Evolutionary conservation across 92 coral and sea anemone species (phyloP).

Genomic region (Phenganax marumi): DNA sequence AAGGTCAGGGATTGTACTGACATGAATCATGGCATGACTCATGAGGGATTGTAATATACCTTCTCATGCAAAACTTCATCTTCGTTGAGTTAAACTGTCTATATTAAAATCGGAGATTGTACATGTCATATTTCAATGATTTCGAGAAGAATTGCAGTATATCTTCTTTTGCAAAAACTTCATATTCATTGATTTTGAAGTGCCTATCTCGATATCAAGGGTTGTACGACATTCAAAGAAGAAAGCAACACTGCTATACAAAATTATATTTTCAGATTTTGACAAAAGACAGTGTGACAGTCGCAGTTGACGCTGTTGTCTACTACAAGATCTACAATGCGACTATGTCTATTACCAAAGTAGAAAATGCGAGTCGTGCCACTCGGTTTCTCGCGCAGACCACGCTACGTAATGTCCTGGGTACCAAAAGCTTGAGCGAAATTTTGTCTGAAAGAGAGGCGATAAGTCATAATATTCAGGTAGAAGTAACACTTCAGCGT

Average conservation of each 20-base stretch:
- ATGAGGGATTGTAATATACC: no score
- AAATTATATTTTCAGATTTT: conserved; percentile 56
- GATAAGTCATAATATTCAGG: conserved; percentile 86
- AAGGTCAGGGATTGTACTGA: no score
- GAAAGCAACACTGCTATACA: neutral
- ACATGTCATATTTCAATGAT: no score
- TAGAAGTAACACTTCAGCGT: neutral
- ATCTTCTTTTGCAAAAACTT: no score
- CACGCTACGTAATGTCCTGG: conserved; percentile 87
- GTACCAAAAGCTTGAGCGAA: conserved; percentile 78
- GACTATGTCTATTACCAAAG: conserved; percentile 90
- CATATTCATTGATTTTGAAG: no score
- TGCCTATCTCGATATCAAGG: no score
- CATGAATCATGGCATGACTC: no score
- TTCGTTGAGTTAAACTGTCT: no score
- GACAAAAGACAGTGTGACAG: conserved; percentile 97
- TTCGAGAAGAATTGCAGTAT: neutral
- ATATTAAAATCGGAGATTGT: no score
- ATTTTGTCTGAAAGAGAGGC: conserved; percentile 80
- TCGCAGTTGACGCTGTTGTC: conserved; percentile 96
- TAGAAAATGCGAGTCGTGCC: conserved; percentile 76
- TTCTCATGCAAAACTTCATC: no score
- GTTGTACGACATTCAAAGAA: no score
- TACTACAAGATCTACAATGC: conserved; percentile 94
- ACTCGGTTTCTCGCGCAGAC: conserved; percentile 97